Evolutionary conservation across 2,113 vertebrate genomes (phyloP), one percentile per base, ranked within the genome.

Genomic region (Paralichthys olivaceus): DNA sequence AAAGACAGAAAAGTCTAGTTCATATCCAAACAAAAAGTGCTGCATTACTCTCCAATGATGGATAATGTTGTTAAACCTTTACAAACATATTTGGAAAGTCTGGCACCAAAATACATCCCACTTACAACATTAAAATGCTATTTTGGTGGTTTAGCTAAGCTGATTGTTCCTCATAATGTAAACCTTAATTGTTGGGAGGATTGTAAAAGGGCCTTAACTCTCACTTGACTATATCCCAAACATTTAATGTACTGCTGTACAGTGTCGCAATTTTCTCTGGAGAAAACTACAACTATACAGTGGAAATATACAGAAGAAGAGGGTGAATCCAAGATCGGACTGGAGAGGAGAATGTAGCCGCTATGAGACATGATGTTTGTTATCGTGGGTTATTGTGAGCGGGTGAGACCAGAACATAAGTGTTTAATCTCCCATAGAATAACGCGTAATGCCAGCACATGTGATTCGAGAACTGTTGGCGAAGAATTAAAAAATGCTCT

Each of bases 271-370:
- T 64, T 69, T 70, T 55, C 57, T 80, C 49, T 58, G 60, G 68
- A 71, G 47, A 68, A 56, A 64, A 34, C 53, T 34, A 8, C 68
- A 51, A 43, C 29, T 47, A 6, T 56, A 49, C 53, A 59, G 26
- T 63, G 75, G 80, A 77, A 63, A 62, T 12, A 72, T 63, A 71
- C 32, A 78, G 74, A 79, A 63, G 77, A 86, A 72, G 56, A 28
- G 51, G 62, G 54, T 60, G 68, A 76, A 74, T 54, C 5, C 77
- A 84, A 80, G 73, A 76, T 45, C 59, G 69, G 54, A 71, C 15
- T 17, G 49, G 69, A 86, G 72, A 45, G 79, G 62, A 65, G 60
- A 57, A 72, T 59, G 28, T 54, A 34, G 32, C 67, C 73, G 57
- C 60, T 61, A 23, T 77, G 61, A 81, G 32, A 47, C 4, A 64